Evolutionary conservation across 53 echinoderm and acorn worm genomes (phyloP).

Genomic region (Paracentrotus lividus): DNA sequence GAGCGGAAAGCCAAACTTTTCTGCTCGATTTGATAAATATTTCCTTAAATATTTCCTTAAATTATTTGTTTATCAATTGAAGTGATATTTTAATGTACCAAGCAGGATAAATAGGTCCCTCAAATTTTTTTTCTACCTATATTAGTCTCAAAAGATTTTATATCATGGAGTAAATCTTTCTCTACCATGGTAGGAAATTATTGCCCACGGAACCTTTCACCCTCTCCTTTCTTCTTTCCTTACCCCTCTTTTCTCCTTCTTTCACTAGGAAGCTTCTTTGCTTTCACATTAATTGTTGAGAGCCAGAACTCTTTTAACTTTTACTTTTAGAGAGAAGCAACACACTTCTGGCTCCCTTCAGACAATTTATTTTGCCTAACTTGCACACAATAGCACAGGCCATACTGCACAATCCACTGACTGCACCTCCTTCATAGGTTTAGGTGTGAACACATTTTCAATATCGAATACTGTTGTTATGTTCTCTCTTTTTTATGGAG

Average conservation of each 20-base stretch:
- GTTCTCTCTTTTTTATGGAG: no score
- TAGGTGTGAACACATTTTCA: not conserved
- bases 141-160: no score
- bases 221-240: not conserved
- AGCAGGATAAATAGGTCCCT: not conserved
- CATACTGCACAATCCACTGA: not conserved
- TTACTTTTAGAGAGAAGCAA: no score
- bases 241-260: not conserved
- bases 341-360: no score
- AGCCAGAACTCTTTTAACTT: no score
- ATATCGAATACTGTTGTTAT: no score
- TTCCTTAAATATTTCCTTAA: no score
- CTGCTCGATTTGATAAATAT: not conserved
- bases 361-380: slow-evolving; percentile 27
- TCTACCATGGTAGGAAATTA: no score
- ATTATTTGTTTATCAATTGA: not conserved
- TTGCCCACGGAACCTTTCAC: not conserved
- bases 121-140: no score
- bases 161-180: not conserved
- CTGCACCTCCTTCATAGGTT: not conserved
- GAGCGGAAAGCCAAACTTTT: not conserved
- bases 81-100: not conserved
- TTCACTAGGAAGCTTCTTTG: no score
- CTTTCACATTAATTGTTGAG: no score
- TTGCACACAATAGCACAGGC: slow-evolving; percentile 29